Conservation (phyloP, 2,888 invertebrate species). For the Meganola albula region DNA sequence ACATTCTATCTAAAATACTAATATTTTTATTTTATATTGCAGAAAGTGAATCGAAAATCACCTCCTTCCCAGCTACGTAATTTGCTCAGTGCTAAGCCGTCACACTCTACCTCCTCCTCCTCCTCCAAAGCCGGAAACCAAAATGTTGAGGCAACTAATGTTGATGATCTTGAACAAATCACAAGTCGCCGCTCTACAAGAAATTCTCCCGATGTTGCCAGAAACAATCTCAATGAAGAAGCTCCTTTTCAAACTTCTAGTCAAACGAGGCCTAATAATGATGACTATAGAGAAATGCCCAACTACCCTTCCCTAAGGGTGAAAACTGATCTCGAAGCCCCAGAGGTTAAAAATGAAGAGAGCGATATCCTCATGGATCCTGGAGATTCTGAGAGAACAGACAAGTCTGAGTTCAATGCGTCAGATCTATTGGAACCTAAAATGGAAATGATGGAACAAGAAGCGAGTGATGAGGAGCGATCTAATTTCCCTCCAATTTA, state of each 20-base stretch:
- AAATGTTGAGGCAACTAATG: slow-evolving; percentile 69
- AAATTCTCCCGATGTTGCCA: slow-evolving; percentile 77
- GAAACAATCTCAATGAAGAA: slow-evolving; percentile 76
- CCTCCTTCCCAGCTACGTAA: slow-evolving; percentile 76
- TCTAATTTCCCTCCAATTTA: slow-evolving; percentile 62
- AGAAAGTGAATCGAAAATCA: slow-evolving; percentile 74
- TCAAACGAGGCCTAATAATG: slow-evolving; percentile 77
- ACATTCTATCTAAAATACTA: too few relatives aligned
- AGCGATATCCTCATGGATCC: slow-evolving; percentile 68
- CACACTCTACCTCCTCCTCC: slow-evolving; percentile 75
- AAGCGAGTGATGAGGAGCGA: slow-evolving; percentile 82
- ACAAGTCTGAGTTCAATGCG: slow-evolving; percentile 65
- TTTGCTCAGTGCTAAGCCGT: slow-evolving; percentile 76
- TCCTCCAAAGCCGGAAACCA: slow-evolving; percentile 78
- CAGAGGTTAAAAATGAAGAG: slow-evolving; percentile 72
- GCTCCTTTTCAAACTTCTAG: slow-evolving; percentile 76
- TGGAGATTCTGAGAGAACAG: slow-evolving; percentile 59
- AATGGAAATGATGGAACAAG: slow-evolving; percentile 83
- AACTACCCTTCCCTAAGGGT: slow-evolving; percentile 71
- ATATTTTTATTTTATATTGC: slow-evolving; percentile 32
- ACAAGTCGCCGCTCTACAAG: slow-evolving; percentile 66
- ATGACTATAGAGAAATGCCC: slow-evolving; percentile 73
- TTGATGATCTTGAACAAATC: slow-evolving; percentile 67
- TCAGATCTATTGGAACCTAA: slow-evolving; percentile 80
- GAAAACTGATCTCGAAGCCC: slow-evolving; percentile 76